Evolutionary conservation across 2,888 invertebrate species (phyloP), one percentile per base, ranked within the genome.

Genomic region (Gymnocheta viridis): DNA sequence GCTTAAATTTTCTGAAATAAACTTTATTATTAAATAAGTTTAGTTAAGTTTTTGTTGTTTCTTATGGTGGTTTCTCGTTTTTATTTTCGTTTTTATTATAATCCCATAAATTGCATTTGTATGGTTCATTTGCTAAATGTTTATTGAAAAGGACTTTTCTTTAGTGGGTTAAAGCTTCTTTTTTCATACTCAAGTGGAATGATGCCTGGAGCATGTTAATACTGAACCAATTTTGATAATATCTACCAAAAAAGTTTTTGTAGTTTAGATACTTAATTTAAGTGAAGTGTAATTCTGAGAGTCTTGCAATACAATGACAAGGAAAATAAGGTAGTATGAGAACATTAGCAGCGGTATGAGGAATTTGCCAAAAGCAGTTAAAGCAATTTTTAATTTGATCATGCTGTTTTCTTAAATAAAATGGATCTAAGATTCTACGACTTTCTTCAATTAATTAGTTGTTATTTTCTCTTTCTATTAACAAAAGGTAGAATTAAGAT

Each of bases 71-170:
- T 51, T 62, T 60, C 7, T n/a, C 7, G n/a, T 60, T 24, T 27
- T 60, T 3, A 19, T 6, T 38, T 7, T 22, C 19, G 1, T 22
- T 10, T 3, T 24, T 72, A 19, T 32, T 47, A 69, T 82, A 67
- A 82, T 78, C 62, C 54, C 0, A 44, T 60, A 73, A 73, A 73
- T 69, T 73, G 76, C 76, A 82, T 56, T 62, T 78, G 60, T 73
- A 12, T 69, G 78, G 67, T 78, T 78, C 51, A 69, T 78, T 82
- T 73, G 62, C 35, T 62, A 72, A 54, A 44, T 54, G 47, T 64
- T 64, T 79, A 62, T 78, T 54, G 51, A 44, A 70, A 62, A 4
- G n/a, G 35, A 14, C 14, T 70, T 7, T 4, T 12, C 17, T 44
- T n/a, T n/a, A n/a, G n/a, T n/a, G n/a, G 9, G 44, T 19, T 17